These are phyloP conservation scores for Cryptoleucopteryx plumbea DNA, from an alignment of 2,113 vertebrate species.

Conservation along the genomic window DNA sequence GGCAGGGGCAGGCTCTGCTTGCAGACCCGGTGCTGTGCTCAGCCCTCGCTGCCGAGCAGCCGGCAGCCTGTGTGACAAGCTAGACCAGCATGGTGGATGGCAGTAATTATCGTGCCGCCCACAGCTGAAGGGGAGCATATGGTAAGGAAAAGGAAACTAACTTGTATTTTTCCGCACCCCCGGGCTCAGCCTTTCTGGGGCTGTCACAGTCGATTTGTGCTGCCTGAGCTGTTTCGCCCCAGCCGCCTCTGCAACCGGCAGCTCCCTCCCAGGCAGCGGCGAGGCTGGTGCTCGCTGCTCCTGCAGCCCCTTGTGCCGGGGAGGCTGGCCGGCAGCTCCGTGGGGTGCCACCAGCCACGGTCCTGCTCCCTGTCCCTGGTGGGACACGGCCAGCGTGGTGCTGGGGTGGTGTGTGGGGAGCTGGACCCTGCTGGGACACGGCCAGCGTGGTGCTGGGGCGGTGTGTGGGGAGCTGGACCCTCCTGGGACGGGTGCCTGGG, in stretches of 20 bases:
- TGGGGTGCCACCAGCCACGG: accelerated
- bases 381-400: accelerated
- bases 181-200: constrained; percentile 70
- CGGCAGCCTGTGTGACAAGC: constrained; percentile 40
- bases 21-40: background rate
- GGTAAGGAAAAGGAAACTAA: constrained; percentile 67
- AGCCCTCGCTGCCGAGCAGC: background rate
- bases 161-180: constrained; percentile 60
- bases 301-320: background rate
- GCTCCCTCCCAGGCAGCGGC: background rate
- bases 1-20: background rate
- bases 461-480: background rate
- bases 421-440: accelerated
- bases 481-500: accelerated
- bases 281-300: background rate
- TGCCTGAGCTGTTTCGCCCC: constrained; percentile 69
- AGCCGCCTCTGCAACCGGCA: background rate
- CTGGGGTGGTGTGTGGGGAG: background rate
- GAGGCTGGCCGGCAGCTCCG: background rate
- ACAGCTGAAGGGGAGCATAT: constrained; percentile 78
- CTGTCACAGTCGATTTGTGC: constrained; percentile 78
- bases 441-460: accelerated
- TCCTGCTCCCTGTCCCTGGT: background rate
- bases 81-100: constrained; percentile 49
- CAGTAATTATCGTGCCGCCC: constrained; percentile 65